Evolutionary conservation across 1,140 invertebrate genomes (phyloP).

Genomic region (Acromyrmex echinatior): DNA sequence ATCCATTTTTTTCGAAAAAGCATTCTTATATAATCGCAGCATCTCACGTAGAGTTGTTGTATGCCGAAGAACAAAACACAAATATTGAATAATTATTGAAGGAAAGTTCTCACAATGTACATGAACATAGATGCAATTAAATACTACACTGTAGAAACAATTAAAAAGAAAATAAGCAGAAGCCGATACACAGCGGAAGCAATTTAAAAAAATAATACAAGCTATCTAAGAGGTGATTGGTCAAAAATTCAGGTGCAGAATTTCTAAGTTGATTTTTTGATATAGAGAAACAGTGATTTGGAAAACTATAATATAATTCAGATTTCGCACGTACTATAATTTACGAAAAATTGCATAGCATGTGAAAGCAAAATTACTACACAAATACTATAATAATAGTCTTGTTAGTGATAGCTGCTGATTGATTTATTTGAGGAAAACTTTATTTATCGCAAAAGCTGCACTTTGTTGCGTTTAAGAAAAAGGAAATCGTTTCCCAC

Average conservation of each 20-base stretch:
- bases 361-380: slow-evolving; percentile 13
- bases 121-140: background rate
- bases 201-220: background rate
- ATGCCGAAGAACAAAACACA: background rate
- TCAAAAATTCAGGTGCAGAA: background rate
- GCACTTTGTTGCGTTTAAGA: background rate
- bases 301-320: slow-evolving; percentile 35
- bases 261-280: background rate
- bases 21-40: slow-evolving; percentile 22
- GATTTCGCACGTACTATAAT: slow-evolving; percentile 25
- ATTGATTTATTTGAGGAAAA: slow-evolving; percentile 51
- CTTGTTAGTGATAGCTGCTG: background rate
- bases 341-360: slow-evolving; percentile 24
- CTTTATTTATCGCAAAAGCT: slow-evolving; percentile 9
- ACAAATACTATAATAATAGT: slow-evolving; percentile 37
- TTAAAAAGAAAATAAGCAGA: background rate
- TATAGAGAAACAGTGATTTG: slow-evolving; percentile 11
- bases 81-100: slow-evolving; percentile 17
- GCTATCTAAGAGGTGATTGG: background rate
- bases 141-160: background rate
- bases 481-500: slow-evolving; percentile 64
- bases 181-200: background rate
- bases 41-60: background rate
- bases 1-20: slow-evolving; percentile 18
- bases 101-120: slow-evolving; percentile 19